phyloP scores from a whole-genome alignment of 2,888 invertebrate species.

The Dynastes grantii region DNA sequence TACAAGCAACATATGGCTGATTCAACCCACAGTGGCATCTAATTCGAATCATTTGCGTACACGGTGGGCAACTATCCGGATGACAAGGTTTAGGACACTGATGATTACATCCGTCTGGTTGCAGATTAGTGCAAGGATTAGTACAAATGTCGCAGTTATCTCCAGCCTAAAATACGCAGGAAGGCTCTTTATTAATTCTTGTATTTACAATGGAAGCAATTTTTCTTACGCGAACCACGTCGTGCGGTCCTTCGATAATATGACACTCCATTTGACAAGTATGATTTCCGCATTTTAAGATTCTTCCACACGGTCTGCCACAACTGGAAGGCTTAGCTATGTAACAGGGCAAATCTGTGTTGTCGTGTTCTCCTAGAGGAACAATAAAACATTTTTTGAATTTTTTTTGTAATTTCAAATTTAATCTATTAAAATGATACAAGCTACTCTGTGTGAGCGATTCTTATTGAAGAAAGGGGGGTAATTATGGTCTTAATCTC shows the following conservation, averaged over 20 bases:
- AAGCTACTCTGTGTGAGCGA: too few relatives aligned
- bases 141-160: conserved; percentile 75
- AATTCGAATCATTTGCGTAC: conserved; percentile 79
- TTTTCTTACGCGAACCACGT: conserved; percentile 57
- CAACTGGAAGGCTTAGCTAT: conserved; percentile 84
- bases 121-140: conserved; percentile 75
- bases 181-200: neutral
- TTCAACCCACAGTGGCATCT: conserved; percentile 89
- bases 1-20: conserved; percentile 83
- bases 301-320: conserved; percentile 82
- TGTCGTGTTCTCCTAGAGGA: conserved; percentile 78
- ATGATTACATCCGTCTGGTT: conserved; percentile 85
- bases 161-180: conserved; percentile 66
- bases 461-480: too few relatives aligned
- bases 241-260: conserved; percentile 71
- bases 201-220: neutral
- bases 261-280: conserved; percentile 84
- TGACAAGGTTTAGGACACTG: conserved; percentile 82
- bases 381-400: neutral
- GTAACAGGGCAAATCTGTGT: conserved; percentile 79
- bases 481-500: too few relatives aligned
- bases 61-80: conserved; percentile 83
- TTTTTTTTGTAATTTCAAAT: too few relatives aligned
- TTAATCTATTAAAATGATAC: too few relatives aligned
- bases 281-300: conserved; percentile 86